Evolutionary conservation across 2,113 vertebrate species (phyloP), one percentile per base, ranked within the genome.

Genomic region (Cebidichthys violaceus): DNA sequence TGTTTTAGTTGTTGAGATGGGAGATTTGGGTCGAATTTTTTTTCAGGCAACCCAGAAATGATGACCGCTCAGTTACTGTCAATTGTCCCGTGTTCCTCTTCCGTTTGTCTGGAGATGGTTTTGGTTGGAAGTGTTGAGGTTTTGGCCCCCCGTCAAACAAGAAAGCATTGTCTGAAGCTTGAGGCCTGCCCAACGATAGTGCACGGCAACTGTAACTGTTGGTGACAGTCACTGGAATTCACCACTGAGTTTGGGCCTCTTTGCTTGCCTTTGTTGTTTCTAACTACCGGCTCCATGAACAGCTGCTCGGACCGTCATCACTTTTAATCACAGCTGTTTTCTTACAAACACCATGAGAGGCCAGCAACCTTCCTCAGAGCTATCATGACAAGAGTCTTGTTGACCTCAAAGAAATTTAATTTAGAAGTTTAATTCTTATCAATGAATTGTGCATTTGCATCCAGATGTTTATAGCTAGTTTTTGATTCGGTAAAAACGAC

Each of bases 271-370:
- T 55, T 50, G 50, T 43, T 62, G n/a, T 71, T 70, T 81, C 13
- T 75, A 62, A 81, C 27, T 70, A 68, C 64, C 24, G 35, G 61
- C 31, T 31, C 15, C 41, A 37, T 3, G 35, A 87, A 77, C 87
- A 84, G 72, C 78, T 83, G 86, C 70, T 86, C 41, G 62, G 50
- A 37, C 60, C 82, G 10, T 67, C 57, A 55, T 55, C 73, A 45
- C 52, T 31, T 69, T 61, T 45, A 37, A 52, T 78, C 87, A 71
- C 87, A 88, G 68, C 86, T 90, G 83, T 79, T 89, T 85, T 86
- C 55, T 64, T 50, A 24, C 45, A 65, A 9, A 80, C 47, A 57
- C 27, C 50, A 17, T 67, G 39, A 65, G 73, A 85, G 79, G 79
- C 67, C n/a, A 79, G 35, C 22, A 50, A 43, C 65, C 45, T 81